phyloP scores from a whole-genome alignment of 2,113 vertebrate species.

The Oxygymnocypris stewartii region DNA sequence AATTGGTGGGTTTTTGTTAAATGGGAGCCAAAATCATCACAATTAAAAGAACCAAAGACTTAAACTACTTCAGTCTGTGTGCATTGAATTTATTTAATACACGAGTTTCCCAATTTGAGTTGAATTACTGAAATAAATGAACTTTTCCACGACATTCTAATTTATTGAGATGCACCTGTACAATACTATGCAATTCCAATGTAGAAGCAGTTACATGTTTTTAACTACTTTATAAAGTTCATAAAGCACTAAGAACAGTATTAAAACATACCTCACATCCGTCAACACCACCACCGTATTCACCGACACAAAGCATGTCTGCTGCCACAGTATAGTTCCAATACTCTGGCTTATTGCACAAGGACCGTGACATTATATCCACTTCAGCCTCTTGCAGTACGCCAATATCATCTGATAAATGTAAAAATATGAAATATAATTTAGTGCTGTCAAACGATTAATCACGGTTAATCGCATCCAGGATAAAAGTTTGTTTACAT shows the following conservation, averaged over 20 bases:
- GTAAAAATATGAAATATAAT: not conserved
- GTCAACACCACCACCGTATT: not conserved
- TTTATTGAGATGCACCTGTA: too few species aligned
- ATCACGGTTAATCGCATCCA: too few species aligned
- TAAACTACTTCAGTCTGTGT: too few species aligned
- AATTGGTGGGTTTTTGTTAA: too few species aligned
- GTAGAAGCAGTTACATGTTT: not conserved
- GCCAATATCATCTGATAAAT: slow-evolving; percentile 2
- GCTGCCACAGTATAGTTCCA: slow-evolving; percentile 28
- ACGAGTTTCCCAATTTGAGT: too few species aligned
- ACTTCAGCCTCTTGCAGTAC: slow-evolving; percentile 25
- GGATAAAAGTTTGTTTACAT: too few species aligned
- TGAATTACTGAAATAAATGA: too few species aligned
- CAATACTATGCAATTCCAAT: not conserved
- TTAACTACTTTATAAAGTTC: not conserved
- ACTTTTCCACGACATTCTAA: too few species aligned
- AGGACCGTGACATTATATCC: not conserved
- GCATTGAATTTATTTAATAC: too few species aligned
- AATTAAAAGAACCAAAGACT: too few species aligned
- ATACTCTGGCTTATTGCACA: slow-evolving; percentile 1
- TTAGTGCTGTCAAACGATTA: too few species aligned
- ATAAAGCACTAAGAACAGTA: not conserved
- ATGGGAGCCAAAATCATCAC: too few species aligned
- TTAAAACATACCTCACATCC: not conserved
- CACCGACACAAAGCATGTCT: slow-evolving; percentile 34